Conservation (phyloP, 2,888 invertebrate genomes). For the Augiades crinisus region DNA sequence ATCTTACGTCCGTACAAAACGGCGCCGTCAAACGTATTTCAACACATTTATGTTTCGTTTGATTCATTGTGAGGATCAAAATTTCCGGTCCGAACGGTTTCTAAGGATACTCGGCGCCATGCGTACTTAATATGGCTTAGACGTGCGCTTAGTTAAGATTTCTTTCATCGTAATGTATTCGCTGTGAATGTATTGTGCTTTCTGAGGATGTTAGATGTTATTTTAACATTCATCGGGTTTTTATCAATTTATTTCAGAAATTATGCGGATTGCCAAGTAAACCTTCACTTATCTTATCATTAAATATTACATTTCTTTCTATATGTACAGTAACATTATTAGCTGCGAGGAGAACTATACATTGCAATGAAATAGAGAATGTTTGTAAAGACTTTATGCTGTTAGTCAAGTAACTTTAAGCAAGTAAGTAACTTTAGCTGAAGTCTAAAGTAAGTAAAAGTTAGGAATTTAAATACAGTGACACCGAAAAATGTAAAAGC, state of each 20-base stretch:
- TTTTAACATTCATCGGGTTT: not conserved
- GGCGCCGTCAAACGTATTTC: constrained; percentile 47
- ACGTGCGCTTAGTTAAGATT: constrained; percentile 18
- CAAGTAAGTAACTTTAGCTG: too few species aligned
- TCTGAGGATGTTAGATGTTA: not conserved
- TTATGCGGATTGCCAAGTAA: too few species aligned
- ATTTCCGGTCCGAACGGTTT: constrained; percentile 57
- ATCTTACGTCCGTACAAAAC: constrained; percentile 27
- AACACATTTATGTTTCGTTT: constrained; percentile 42
- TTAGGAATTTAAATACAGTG: too few species aligned
- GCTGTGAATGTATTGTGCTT: constrained; percentile 3
- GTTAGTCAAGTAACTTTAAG: too few species aligned
- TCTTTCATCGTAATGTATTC: constrained; percentile 13
- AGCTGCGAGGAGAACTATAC: too few species aligned
- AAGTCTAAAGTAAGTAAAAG: too few species aligned
- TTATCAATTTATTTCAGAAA: not conserved
- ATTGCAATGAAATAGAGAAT: too few species aligned
- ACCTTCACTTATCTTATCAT: too few species aligned
- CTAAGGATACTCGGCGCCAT: constrained; percentile 47
- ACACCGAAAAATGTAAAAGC: too few species aligned
- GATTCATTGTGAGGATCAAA: constrained; percentile 49
- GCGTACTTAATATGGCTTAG: constrained; percentile 31
- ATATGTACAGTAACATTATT: too few species aligned
- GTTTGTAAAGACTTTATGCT: too few species aligned
- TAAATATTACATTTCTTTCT: too few species aligned